Percentiles rank a stretch among this genome's conserved stretches.
Conservation (phyloP, 2,113 vertebrate genomes). For the Phrynosoma blainvillii region DNA sequence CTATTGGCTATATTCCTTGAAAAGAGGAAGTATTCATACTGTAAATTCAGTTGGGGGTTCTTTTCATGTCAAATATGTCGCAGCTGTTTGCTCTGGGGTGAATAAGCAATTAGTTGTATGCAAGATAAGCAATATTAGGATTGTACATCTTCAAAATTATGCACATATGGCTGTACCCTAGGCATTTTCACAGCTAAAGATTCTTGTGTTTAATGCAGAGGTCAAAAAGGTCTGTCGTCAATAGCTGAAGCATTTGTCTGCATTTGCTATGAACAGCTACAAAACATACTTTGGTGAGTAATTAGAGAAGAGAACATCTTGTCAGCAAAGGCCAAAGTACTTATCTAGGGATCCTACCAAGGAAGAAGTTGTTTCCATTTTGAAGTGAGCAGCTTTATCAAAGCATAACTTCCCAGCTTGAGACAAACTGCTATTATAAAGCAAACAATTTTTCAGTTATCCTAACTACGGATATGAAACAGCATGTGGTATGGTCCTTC, state of each 20-base stretch:
- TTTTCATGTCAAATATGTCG: not conserved
- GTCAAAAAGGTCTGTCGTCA: not conserved
- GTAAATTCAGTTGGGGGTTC: not conserved
- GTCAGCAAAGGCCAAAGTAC: not conserved
- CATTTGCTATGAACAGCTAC: not conserved
- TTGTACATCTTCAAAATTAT: not conserved
- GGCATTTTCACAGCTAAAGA: not conserved
- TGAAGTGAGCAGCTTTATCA: not conserved
- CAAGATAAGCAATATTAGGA: not conserved
- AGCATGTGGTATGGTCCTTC: not conserved
- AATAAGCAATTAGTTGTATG: not conserved
- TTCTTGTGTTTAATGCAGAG: not conserved
- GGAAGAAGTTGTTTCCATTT: not conserved
- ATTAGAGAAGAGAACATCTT: not conserved
- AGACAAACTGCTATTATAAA: not conserved
- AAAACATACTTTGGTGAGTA: too few species aligned
- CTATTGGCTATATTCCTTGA: not conserved
- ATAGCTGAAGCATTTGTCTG: not conserved
- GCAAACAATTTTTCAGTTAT: not conserved
- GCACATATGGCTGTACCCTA: not conserved
- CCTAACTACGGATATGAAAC: not conserved
- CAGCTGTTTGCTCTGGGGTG: not conserved
- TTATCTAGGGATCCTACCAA: not conserved
- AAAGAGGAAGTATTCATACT: not conserved
- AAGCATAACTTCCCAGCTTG: not conserved